phyloP scores from a whole-genome alignment of 2,797 vertebrate genomes.

The Telmatherina bonti region DNA sequence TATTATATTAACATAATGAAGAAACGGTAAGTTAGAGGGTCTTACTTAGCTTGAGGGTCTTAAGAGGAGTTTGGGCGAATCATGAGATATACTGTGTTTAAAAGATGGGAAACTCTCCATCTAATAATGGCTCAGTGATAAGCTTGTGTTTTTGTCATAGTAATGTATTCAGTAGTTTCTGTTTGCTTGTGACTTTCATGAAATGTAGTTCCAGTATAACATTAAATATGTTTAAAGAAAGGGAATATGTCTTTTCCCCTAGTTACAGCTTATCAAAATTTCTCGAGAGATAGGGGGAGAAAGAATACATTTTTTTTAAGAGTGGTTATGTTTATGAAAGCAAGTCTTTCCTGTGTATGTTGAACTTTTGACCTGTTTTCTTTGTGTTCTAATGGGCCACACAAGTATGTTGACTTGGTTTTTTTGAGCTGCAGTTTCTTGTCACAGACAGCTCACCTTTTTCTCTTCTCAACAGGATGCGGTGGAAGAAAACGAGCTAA shows the following conservation, averaged over 20 bases:
- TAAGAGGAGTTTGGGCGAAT: no score
- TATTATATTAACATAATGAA: neutral
- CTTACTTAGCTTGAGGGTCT: neutral
- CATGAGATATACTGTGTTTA: no score
- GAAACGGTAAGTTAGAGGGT: neutral
- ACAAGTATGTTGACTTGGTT: slow-evolving; percentile 26
- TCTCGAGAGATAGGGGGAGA: neutral
- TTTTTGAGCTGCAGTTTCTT: slow-evolving; percentile 30
- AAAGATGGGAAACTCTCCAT: no score
- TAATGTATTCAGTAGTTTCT: neutral
- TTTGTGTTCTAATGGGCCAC: slow-evolving; percentile 5
- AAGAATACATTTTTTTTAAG: slow-evolving; percentile 4
- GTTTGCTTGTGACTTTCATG: neutral
- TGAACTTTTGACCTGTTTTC: slow-evolving; percentile 38
- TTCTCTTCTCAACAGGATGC: slow-evolving; percentile 86
- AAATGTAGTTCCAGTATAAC: neutral
- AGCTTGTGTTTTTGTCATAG: no score
- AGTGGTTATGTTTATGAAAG: slow-evolving; percentile 26
- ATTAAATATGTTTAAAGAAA: neutral
- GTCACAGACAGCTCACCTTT: slow-evolving; percentile 31
- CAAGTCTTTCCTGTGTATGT: slow-evolving; percentile 32
- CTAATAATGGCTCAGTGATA: no score
- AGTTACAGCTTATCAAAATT: slow-evolving; percentile 3
- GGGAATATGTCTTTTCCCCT: neutral
- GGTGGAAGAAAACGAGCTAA: slow-evolving; percentile 90